Conservation (phyloP, 1,140 invertebrate species). For the Diploscapter pachys region DNA sequence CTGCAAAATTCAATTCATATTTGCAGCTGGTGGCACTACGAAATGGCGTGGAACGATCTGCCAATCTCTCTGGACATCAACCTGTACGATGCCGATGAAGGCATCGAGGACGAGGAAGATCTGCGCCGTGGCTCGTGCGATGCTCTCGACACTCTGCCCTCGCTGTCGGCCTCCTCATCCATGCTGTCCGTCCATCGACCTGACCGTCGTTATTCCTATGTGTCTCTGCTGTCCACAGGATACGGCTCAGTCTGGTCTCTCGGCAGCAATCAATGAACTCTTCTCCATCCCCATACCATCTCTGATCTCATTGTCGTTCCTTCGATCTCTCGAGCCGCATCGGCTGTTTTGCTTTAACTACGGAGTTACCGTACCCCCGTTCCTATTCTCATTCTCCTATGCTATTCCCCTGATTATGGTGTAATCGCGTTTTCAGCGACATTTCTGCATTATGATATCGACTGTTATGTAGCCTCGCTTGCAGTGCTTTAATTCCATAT, state of each 20-base stretch:
- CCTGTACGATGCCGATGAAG: background rate
- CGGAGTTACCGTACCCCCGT: no score
- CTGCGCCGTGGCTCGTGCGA: slow-evolving; percentile 9
- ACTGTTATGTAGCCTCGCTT: no score
- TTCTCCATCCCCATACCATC: no score
- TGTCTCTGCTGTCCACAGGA: slow-evolving; percentile 28
- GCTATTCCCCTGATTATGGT: no score
- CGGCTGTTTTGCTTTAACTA: no score
- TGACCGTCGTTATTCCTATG: slow-evolving; percentile 17
- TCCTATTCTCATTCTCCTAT: no score
- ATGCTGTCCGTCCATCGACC: background rate
- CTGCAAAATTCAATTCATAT: background rate
- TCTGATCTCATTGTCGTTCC: no score
- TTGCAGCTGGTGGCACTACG: slow-evolving; percentile 36
- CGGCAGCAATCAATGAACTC: background rate
- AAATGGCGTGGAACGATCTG: slow-evolving; percentile 39
- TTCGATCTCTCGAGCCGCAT: no score
- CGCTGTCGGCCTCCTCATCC: no score
- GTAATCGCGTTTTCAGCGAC: no score
- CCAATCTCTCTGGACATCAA: slow-evolving; percentile 12
- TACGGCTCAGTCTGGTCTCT: slow-evolving; percentile 37
- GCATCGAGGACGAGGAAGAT: slow-evolving; percentile 12
- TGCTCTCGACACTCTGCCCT: background rate
- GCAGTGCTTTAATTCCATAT: no score
- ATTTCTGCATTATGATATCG: no score